Evolutionary conservation across 2,797 vertebrate species (phyloP).

Genomic region (Distichodus sexfasciatus): DNA sequence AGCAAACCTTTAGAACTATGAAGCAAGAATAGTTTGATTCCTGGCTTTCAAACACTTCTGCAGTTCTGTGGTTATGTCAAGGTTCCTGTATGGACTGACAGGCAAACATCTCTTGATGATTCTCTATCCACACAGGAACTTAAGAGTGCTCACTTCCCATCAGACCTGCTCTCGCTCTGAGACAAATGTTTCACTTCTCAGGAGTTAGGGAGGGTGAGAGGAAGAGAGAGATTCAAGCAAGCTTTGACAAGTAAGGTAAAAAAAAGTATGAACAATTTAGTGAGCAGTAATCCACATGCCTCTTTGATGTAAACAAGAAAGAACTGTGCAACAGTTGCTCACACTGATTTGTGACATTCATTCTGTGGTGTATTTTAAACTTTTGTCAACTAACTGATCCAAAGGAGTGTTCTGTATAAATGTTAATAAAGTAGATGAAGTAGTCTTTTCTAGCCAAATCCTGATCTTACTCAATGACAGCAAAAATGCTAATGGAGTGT

Average conservation of each 20-base stretch:
- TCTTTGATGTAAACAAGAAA: neutral
- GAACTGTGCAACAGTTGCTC: too few relatives aligned
- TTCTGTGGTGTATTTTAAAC: too few relatives aligned
- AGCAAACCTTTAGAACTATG: too few relatives aligned
- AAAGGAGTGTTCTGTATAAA: too few relatives aligned
- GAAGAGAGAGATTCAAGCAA: conserved; percentile 11
- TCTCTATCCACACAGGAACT: conserved; percentile 26
- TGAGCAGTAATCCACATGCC: neutral
- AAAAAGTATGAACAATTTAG: neutral
- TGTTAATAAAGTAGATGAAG: too few relatives aligned
- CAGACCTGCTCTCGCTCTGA: conserved; percentile 27
- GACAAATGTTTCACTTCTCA: conserved; percentile 39
- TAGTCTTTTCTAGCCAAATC: neutral
- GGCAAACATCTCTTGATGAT: conserved; percentile 16
- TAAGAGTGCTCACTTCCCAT: conserved; percentile 43
- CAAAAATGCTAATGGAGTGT: too few relatives aligned
- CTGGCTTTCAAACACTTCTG: neutral
- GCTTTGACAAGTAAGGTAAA: conserved; percentile 29
- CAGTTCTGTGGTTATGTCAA: neutral
- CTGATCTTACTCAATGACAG: neutral
- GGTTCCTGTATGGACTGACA: neutral
- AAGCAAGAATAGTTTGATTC: neutral
- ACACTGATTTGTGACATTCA: too few relatives aligned
- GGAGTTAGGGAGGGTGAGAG: neutral
- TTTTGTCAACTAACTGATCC: too few relatives aligned